Base-by-base conservation (phyloP, 2,797 vertebrate species). In the Girardinus metallicus region DNA sequence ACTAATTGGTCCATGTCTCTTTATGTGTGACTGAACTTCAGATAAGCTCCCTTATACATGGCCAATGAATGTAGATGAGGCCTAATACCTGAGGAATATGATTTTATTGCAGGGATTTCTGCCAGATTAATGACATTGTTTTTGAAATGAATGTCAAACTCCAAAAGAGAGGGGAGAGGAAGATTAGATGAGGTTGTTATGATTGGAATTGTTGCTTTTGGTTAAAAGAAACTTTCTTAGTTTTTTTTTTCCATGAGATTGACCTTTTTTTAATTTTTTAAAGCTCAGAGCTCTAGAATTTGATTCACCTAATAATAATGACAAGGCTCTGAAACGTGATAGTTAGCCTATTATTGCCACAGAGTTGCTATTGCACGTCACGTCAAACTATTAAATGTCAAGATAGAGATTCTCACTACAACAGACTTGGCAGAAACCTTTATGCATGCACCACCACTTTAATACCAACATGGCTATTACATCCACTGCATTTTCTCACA, bases 1-100 rank as follows among this genome's bases (percentile, higher is more conserved):
- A 87, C 79, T 87, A 85, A 93, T 89, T 76, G 11, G 73, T 64
- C 79, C 83, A 86, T 88, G 87, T 91, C 86, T 83, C 74, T 85
- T 85, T 79, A 68, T 84, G 82, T 89, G 82, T 71, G 85, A 91
- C 84, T 88, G 75, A 88, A 88, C 46, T 53, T 21, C 72, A 83
- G 81, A 91, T 91, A 87, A 87, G 64, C 89, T 82, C 0, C 2
- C 78, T 83, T 88, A 89, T 83, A 85, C 74, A 23, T 29, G 82
- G 87, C 88, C 79, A 34, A 76, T 80, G 79, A 88, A 81, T 72
- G 77, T 53, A 80, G 79, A 89, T 74, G 88, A 85, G 62, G 68
- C 43, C 55, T 86, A 79, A 83, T 86, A 84, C 79, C 55, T n/a
- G 72, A 85, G 89, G 80, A 82, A 85, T 78, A 76, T 77, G 78